A percentile compares a stretch with the other conserved stretches of the same genome.
These are phyloP conservation scores for Callaeas wilsoni DNA, from an alignment of 2,113 vertebrate species.

Conservation along the genomic window DNA sequence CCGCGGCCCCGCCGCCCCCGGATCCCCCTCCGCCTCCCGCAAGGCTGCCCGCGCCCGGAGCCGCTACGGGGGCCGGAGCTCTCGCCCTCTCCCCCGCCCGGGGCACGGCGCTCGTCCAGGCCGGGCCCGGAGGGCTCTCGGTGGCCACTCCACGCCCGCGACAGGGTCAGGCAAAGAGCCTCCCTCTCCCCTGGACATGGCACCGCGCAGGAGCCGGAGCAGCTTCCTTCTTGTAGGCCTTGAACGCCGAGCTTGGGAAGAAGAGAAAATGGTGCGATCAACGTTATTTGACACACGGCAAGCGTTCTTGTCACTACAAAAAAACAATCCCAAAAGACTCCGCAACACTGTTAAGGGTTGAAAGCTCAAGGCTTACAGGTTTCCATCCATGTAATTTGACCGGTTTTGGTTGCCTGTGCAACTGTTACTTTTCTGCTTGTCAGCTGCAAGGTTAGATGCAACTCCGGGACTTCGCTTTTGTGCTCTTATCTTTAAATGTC, in stretches of 20 bases:
- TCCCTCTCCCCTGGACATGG: background rate
- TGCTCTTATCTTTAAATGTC: background rate
- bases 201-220: background rate
- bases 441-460: background rate
- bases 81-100: background rate
- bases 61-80: background rate
- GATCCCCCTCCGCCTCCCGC: background rate
- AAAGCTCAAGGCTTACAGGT: background rate
- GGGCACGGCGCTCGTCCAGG: background rate
- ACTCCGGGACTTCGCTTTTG: background rate
- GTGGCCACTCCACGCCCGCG: background rate
- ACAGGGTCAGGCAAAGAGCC: background rate
- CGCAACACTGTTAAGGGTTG: background rate
- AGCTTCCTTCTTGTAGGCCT: slow-evolving; percentile 14
- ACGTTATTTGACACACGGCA: background rate
- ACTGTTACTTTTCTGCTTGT: background rate
- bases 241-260: background rate
- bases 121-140: background rate
- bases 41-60: background rate
- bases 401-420: background rate
- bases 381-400: background rate
- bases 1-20: background rate
- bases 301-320: background rate
- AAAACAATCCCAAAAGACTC: background rate
- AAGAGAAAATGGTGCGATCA: background rate